phyloP scores from a whole-genome alignment of 1,140 invertebrate genomes.

The Phenacoccus solenopsis region DNA sequence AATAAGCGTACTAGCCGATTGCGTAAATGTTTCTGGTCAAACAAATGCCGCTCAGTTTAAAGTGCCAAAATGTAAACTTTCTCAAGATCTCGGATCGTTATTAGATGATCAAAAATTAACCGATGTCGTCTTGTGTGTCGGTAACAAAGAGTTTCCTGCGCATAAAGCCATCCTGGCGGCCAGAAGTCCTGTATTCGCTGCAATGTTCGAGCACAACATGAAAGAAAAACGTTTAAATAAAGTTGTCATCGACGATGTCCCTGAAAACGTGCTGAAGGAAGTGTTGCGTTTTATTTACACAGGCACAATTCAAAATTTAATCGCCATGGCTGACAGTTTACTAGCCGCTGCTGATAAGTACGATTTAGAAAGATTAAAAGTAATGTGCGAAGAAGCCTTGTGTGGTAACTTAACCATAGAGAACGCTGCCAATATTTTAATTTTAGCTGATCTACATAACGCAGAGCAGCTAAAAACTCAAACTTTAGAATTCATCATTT shows the following conservation, averaged over 20 bases:
- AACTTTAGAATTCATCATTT: neutral
- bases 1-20: constrained; percentile 48
- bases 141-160: neutral
- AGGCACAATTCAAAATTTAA: neutral
- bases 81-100: neutral
- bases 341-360: constrained; percentile 1
- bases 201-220: constrained; percentile 9
- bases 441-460: neutral
- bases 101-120: neutral
- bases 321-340: neutral
- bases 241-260: neutral
- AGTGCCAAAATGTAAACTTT: constrained; percentile 2
- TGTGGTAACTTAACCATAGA: neutral
- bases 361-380: constrained; percentile 7
- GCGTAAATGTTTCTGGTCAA: constrained; percentile 43
- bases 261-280: neutral
- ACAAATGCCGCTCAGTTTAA: neutral
- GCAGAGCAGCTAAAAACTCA: neutral
- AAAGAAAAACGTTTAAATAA: neutral
- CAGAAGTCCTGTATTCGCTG: neutral
- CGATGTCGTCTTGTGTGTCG: neutral
- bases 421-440: constrained; percentile 3
- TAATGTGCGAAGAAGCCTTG: constrained; percentile 14
- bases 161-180: constrained; percentile 2
- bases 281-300: constrained; percentile 1